phyloP scores from a whole-genome alignment of 2,113 vertebrate genomes.

The Pseudopodoces humilis region DNA sequence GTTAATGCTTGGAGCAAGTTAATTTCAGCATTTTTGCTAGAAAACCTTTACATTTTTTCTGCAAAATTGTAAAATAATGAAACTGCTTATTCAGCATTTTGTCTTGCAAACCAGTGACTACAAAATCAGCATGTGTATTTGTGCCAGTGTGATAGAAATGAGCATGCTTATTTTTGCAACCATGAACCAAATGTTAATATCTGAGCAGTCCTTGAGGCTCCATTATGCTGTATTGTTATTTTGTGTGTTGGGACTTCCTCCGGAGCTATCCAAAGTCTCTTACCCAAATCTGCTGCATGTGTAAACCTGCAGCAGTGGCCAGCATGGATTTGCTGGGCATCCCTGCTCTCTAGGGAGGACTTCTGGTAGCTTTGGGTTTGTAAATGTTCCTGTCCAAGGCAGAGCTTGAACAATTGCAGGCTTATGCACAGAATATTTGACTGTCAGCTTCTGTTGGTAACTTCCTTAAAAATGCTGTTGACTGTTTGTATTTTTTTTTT shows the following conservation, averaged over 20 bases:
- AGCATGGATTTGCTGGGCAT: accelerated
- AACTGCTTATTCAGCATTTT: background rate
- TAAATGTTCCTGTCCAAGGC: background rate
- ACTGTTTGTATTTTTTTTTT: background rate
- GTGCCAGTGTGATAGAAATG: background rate
- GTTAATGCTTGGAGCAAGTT: background rate
- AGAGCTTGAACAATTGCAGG: background rate
- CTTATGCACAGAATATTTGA: background rate
- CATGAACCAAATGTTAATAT: background rate
- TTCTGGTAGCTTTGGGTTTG: background rate
- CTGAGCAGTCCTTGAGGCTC: background rate
- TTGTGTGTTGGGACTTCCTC: background rate
- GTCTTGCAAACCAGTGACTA: background rate
- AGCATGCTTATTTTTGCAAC: background rate
- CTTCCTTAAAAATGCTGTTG: background rate
- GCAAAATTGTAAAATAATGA: background rate
- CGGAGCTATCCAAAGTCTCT: background rate
- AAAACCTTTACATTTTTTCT: slow-evolving; percentile 3
- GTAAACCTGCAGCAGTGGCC: background rate
- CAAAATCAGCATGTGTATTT: background rate
- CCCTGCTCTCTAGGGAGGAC: too few relatives aligned
- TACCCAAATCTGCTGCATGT: accelerated
- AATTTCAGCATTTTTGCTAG: slow-evolving; percentile 31
- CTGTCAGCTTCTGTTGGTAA: background rate
- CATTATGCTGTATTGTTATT: background rate